These are phyloP conservation scores for Ormyrus nitidulus DNA, from an alignment of 2,888 invertebrate genomes.

Conservation along the genomic window DNA sequence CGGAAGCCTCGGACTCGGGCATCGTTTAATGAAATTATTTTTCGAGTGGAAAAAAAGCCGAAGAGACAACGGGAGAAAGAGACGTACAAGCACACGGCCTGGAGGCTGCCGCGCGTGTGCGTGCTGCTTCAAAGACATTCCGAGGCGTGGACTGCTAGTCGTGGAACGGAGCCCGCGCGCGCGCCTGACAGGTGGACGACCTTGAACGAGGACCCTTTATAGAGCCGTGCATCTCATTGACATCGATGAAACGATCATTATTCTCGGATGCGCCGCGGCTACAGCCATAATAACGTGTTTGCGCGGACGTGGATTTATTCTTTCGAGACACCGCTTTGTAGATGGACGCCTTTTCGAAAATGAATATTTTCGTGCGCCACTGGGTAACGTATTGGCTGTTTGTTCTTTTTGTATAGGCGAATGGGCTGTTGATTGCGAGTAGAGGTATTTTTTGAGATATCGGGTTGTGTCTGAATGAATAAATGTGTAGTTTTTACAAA, in stretches of 20 bases:
- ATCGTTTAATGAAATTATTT: conserved; percentile 15
- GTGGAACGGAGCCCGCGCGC: conserved; percentile 49
- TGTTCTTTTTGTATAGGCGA: too few species aligned
- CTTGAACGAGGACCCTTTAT: conserved; percentile 64
- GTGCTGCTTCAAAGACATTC: conserved; percentile 22
- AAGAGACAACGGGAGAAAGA: conserved; percentile 1
- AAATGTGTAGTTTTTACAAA: too few species aligned
- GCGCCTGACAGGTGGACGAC: conserved; percentile 65
- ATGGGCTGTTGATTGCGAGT: too few species aligned
- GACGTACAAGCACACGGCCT: background rate
- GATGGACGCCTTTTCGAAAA: too few species aligned
- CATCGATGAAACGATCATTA: conserved; percentile 62
- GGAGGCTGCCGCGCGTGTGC: background rate
- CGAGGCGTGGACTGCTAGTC: conserved; percentile 56
- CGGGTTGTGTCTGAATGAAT: too few species aligned
- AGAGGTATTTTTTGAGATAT: too few species aligned
- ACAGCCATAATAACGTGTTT: conserved; percentile 38
- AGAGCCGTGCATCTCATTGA: conserved; percentile 65
- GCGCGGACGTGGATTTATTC: background rate
- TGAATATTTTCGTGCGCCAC: too few species aligned
- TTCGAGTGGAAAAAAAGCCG: background rate
- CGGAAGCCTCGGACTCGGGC: background rate
- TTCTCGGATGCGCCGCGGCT: conserved; percentile 18
- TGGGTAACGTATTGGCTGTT: too few species aligned
- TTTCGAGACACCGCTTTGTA: too few species aligned